phyloP scores from a whole-genome alignment of 2,797 vertebrate genomes.

The Cuculus canorus region DNA sequence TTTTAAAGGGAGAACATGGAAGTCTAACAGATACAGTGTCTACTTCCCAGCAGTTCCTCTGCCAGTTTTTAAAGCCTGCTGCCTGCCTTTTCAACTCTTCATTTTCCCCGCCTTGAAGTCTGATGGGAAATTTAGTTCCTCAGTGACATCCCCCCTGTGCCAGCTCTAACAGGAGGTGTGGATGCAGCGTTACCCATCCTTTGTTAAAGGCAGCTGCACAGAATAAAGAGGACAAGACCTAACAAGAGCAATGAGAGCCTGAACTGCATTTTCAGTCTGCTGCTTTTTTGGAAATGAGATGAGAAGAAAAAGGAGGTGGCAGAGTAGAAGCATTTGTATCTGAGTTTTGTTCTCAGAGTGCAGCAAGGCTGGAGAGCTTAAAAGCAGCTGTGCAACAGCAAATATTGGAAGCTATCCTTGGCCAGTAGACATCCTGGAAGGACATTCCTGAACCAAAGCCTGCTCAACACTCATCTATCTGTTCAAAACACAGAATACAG shows the following conservation, averaged over 20 bases:
- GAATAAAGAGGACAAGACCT: constrained; percentile 19
- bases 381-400: background rate
- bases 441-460: background rate
- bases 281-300: background rate
- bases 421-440: background rate
- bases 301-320: too few relatives aligned
- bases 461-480: background rate
- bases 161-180: background rate
- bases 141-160: background rate
- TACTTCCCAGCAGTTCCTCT: background rate
- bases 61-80: background rate
- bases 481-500: background rate
- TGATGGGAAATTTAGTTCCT: background rate
- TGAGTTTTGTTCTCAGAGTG: background rate
- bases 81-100: background rate
- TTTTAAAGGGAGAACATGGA: background rate
- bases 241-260: background rate
- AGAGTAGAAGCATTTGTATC: background rate
- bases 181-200: background rate
- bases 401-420: background rate
- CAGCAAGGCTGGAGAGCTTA: background rate
- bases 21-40: background rate
- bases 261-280: background rate
- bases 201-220: background rate
- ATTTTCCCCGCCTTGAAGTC: fast-evolving